These are phyloP conservation scores for Scolopax bukidnonensis DNA, from an alignment of 2,797 vertebrate genomes.

Conservation along the genomic window DNA sequence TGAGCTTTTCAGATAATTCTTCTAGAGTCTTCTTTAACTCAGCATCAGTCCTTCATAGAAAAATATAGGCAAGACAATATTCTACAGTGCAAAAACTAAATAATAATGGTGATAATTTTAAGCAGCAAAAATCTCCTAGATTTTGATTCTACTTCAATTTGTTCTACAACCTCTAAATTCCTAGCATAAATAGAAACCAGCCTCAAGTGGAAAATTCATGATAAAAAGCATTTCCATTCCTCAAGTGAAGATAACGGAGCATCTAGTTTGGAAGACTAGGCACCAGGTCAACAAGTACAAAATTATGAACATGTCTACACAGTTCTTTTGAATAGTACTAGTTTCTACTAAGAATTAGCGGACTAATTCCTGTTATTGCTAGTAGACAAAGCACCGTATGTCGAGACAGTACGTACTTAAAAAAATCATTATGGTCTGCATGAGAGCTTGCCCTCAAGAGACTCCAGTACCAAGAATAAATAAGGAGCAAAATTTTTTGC, in stretches of 20 bases:
- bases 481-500: not conserved
- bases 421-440: not conserved
- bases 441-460: not conserved
- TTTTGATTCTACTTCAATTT: not conserved
- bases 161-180: not conserved
- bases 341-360: not conserved
- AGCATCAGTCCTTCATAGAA: conserved; percentile 83
- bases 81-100: not conserved
- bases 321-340: not conserved
- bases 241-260: not conserved
- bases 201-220: not conserved
- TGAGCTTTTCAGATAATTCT: conserved; percentile 82
- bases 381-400: not conserved
- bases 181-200: not conserved
- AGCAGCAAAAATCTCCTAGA: not conserved
- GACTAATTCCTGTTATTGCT: not conserved
- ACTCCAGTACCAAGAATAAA: not conserved
- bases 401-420: not conserved
- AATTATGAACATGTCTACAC: not conserved
- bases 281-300: not conserved
- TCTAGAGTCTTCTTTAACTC: conserved; percentile 88
- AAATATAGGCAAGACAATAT: not conserved
- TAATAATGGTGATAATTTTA: not conserved
- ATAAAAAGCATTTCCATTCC: not conserved
- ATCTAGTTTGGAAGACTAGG: not conserved